These are phyloP conservation scores for Aphaenogaster floridana DNA, from an alignment of 1,140 invertebrate genomes.

Conservation along the genomic window DNA sequence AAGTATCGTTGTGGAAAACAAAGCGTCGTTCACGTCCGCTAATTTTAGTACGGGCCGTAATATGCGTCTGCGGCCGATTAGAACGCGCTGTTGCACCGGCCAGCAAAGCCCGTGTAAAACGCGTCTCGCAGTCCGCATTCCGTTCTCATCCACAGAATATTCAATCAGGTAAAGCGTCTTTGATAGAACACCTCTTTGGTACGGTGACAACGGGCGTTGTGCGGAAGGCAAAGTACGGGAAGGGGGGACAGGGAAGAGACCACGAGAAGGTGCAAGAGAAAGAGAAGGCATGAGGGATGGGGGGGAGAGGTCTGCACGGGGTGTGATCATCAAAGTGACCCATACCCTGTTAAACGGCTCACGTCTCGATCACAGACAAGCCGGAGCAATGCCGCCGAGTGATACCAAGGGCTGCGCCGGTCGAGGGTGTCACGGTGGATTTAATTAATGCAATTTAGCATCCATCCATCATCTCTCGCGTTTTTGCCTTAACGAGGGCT, in stretches of 20 bases:
- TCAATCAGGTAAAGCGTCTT: slow-evolving; percentile 58
- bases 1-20: slow-evolving; percentile 1
- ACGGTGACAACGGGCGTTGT: not conserved
- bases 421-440: slow-evolving; percentile 84
- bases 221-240: slow-evolving; percentile 5
- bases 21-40: slow-evolving; percentile 19
- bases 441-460: slow-evolving; percentile 87
- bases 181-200: slow-evolving; percentile 39
- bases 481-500: slow-evolving; percentile 86
- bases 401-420: slow-evolving; percentile 77
- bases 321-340: slow-evolving; percentile 83
- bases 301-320: slow-evolving; percentile 48
- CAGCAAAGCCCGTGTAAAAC: slow-evolving; percentile 26
- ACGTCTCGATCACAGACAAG: slow-evolving; percentile 78
- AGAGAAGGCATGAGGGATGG: slow-evolving; percentile 1
- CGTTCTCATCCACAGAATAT: slow-evolving; percentile 42
- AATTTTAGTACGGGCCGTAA: slow-evolving; percentile 48
- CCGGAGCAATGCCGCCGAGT: slow-evolving; percentile 71
- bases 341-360: slow-evolving; percentile 79
- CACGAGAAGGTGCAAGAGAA: slow-evolving; percentile 14
- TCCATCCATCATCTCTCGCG: slow-evolving; percentile 87
- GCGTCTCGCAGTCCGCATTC: slow-evolving; percentile 52
- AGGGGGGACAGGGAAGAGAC: not conserved
- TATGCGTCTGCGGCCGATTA: slow-evolving; percentile 47
- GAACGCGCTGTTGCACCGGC: slow-evolving; percentile 31